These are phyloP conservation scores for Mormyrus hasselquistii DNA, from an alignment of 2,797 vertebrate species.

Conservation along the genomic window DNA sequence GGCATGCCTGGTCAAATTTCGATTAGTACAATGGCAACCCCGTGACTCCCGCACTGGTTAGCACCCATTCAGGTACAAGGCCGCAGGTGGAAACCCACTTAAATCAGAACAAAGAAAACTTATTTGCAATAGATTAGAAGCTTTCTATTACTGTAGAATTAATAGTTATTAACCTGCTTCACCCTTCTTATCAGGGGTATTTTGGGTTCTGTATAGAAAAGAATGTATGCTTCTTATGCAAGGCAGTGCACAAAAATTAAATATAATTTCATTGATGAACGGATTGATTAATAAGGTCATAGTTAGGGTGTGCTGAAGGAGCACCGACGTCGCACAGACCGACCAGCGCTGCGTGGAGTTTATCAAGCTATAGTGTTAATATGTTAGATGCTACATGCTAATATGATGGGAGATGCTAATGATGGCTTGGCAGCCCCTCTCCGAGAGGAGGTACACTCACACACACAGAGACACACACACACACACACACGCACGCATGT, in stretches of 20 bases:
- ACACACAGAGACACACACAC: background rate
- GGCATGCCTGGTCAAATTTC: background rate
- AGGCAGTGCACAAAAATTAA: background rate
- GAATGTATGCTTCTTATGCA: background rate
- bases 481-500: background rate
- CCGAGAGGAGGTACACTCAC: background rate
- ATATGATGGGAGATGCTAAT: background rate
- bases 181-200: background rate
- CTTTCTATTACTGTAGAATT: background rate
- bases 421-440: background rate
- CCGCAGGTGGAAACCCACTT: background rate
- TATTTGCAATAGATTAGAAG: background rate
- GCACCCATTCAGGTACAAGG: background rate
- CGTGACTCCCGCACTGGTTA: background rate
- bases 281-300: background rate
- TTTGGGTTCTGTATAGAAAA: background rate
- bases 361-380: background rate
- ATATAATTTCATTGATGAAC: background rate
- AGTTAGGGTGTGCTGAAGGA: background rate
- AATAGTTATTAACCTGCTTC: background rate
- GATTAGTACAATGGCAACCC: background rate
- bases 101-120: background rate
- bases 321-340: background rate
- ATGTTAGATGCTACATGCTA: background rate
- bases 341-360: background rate